phyloP scores from a whole-genome alignment of 2,888 invertebrate genomes.

The Eilema depressum region DNA sequence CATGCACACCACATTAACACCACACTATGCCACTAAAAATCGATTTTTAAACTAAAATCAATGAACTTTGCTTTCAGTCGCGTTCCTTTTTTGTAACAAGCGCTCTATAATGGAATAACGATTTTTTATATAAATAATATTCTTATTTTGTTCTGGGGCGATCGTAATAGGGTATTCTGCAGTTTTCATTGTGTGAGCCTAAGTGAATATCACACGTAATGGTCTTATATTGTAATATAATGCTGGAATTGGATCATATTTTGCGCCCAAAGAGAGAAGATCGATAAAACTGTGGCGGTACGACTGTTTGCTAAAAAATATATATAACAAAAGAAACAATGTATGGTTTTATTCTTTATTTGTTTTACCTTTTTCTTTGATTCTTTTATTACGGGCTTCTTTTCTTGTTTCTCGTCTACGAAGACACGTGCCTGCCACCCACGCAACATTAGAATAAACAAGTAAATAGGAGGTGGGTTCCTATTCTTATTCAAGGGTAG shows the following conservation, averaged over 20 bases:
- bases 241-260: neutral
- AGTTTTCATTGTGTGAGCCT: neutral
- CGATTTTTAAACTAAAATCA: constrained; percentile 70
- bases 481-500: neutral
- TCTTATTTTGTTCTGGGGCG: neutral
- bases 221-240: neutral
- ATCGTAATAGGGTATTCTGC: neutral
- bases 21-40: constrained; percentile 68
- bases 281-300: neutral
- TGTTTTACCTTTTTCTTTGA: constrained; percentile 8
- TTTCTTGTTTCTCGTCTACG: neutral
- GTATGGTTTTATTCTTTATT: constrained; percentile 4
- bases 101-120: neutral
- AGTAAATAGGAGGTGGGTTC: neutral
- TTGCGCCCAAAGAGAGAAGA: neutral
- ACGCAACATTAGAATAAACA: neutral
- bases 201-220: neutral
- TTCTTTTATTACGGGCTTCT: neutral
- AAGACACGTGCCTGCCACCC: neutral
- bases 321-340: neutral
- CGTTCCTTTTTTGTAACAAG: neutral
- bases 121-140: neutral
- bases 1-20: constrained; percentile 65
- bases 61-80: constrained; percentile 44
- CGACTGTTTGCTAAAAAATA: neutral